phyloP scores from a whole-genome alignment of 2,113 vertebrate species.

The Tyto alba region DNA sequence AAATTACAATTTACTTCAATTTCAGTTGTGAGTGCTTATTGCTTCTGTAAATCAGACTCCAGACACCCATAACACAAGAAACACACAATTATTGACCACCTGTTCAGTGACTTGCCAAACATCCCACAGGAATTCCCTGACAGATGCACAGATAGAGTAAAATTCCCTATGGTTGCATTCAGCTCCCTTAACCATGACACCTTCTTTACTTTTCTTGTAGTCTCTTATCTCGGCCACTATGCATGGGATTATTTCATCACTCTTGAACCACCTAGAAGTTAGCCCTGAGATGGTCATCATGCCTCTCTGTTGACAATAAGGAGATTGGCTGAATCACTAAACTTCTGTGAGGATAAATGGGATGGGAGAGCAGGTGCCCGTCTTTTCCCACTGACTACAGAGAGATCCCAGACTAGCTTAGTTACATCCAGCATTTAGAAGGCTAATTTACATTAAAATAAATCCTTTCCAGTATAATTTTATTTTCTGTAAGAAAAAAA shows the following conservation, averaged over 20 bases:
- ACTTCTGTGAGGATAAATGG: background rate
- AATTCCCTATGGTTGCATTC: conserved; percentile 50
- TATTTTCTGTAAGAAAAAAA: background rate
- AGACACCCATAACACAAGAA: conserved; percentile 62
- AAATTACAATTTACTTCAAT: conserved; percentile 60
- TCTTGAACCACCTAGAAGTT: background rate
- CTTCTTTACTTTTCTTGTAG: background rate
- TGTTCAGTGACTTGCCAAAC: conserved; percentile 50
- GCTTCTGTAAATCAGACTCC: conserved; percentile 59
- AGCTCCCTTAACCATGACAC: conserved; percentile 59
- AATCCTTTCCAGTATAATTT: background rate
- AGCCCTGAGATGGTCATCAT: background rate
- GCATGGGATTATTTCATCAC: conserved; percentile 31
- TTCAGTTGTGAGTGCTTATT: conserved; percentile 56
- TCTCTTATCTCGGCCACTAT: background rate
- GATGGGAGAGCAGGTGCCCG: background rate
- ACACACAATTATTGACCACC: conserved; percentile 66
- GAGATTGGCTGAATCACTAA: background rate
- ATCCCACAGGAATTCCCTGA: conserved; percentile 54
- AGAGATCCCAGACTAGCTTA: background rate
- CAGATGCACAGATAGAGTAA: conserved; percentile 55
- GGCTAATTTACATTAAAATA: background rate
- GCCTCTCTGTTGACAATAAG: background rate
- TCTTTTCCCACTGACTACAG: background rate
- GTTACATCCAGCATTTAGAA: background rate